Base-by-base conservation (phyloP, 92 coral and sea anemone species). In the Siderastrea radians region DNA sequence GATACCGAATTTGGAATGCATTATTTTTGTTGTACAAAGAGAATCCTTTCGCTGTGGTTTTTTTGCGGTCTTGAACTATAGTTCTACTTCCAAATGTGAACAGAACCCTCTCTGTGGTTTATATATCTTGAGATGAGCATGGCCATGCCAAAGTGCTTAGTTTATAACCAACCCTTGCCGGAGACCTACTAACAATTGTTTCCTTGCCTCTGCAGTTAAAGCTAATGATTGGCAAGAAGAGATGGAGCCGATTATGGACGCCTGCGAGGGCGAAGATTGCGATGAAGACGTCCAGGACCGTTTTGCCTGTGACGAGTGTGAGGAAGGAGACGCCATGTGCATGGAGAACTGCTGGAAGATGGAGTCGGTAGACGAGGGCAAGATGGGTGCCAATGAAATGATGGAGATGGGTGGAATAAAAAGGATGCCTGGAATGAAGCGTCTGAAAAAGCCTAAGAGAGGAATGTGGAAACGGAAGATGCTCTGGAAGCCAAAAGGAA, bases 401-500 rank as follows among this genome's bases (percentile, higher is more conserved):
- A 49, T 6, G 52, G 1, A 66, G 2, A 58, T 49, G 63, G 49
- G 79, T 8, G 83, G 59, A 62, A 64, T 4, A 66, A 26, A 50
- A 38, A 3, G 43, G 71, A 51, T 80, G 62, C 19, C 47, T 7
- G 51, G 49, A 66, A 49, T 50, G 14, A 6, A 49, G 49, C 6
- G 8, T 6, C 16, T 59, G 1, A 48, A 16, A 19, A 48, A 12
- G 43, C 11, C 71, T 26, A 13, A 51, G 75, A 49, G 51, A 63
- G 38, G 55, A 14, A 70, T 13, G 54, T 8, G n/a, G 65, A 81
- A 52, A 44, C 68, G 13, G 53, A 81, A 38, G 14, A 81, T 51
- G 63, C 65, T 68, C 3, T 68, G 86, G 86, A 82, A 70, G 57
- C 84, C 89, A 9, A 69, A 57, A 17, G 74, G 57, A 52, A n/a